A percentile compares a stretch with the other conserved stretches of the same genome.
Evolutionary conservation across 1,140 invertebrate genomes (phyloP).

Genomic region (Cyclargus thomasi): DNA sequence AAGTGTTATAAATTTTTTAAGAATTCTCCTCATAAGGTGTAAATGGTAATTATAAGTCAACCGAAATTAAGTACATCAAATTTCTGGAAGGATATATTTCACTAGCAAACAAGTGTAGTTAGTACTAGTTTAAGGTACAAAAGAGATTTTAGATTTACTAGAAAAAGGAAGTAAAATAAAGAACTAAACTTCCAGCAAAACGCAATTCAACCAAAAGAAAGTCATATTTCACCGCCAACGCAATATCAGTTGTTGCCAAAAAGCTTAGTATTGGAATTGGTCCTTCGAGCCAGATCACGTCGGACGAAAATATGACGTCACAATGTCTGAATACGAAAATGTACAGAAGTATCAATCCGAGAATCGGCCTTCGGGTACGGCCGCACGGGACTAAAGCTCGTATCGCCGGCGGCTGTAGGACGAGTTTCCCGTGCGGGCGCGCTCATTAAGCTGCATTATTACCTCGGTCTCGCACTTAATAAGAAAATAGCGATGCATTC

Average conservation of each 20-base stretch:
- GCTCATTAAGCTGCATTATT: constrained; percentile 53
- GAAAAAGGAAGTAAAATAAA: too few relatives aligned
- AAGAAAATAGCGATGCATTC: constrained; percentile 49
- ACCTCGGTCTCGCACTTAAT: constrained; percentile 47
- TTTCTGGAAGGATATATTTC: too few relatives aligned
- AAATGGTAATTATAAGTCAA: too few relatives aligned
- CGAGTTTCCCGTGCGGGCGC: constrained; percentile 26
- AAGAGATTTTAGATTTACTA: too few relatives aligned
- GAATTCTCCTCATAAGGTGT: too few relatives aligned
- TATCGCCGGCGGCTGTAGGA: constrained; percentile 36
- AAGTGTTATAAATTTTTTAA: too few relatives aligned
- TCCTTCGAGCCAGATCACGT: neutral
- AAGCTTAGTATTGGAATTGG: neutral
- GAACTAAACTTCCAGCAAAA: too few relatives aligned
- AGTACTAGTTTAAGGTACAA: too few relatives aligned
- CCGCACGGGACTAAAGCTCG: constrained; percentile 22
- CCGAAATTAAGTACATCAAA: too few relatives aligned
- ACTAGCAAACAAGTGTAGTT: too few relatives aligned
- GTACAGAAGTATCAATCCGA: neutral
- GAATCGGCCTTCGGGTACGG: neutral
- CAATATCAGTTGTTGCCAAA: neutral
- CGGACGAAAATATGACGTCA: neutral
- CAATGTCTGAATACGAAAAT: neutral
- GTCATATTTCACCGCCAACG: too few relatives aligned
- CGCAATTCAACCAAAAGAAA: too few relatives aligned